Evolutionary conservation across 2,113 vertebrate genomes (phyloP).

Genomic region (Myrmecobius fasciatus): DNA sequence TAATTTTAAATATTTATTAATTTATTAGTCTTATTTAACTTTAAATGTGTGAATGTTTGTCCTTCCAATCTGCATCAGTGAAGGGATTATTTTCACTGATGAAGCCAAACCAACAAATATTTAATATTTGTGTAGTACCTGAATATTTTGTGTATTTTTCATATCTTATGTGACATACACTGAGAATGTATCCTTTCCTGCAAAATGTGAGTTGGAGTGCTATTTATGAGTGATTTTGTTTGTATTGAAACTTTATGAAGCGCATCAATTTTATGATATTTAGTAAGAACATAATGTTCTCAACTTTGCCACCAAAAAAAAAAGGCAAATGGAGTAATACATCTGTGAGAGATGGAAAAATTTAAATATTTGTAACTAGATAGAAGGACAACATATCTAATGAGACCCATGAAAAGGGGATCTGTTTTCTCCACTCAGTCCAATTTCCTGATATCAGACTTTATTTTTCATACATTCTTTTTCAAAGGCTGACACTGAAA

Average conservation of each 20-base stretch:
- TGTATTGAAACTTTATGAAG: constrained; percentile 42
- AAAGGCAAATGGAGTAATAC: neutral
- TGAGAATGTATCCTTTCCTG: neutral
- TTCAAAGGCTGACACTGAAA: neutral
- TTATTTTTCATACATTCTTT: neutral
- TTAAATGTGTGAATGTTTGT: neutral
- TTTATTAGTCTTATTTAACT: constrained; percentile 66
- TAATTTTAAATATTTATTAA: constrained; percentile 79
- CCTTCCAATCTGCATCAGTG: neutral
- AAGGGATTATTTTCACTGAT: neutral
- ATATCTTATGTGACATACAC: neutral
- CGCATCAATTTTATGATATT: constrained; percentile 9
- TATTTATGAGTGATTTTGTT: constrained; percentile 29
- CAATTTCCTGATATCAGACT: neutral
- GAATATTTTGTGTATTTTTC: constrained; percentile 43
- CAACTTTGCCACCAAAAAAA: neutral
- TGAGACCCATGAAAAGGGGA: neutral
- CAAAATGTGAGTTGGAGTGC: constrained; percentile 58
- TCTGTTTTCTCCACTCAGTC: neutral
- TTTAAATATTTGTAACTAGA: neutral
- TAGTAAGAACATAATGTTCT: constrained; percentile 1
- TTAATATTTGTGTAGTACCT: constrained; percentile 35
- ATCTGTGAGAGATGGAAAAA: constrained; percentile 19
- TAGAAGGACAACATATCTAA: neutral
- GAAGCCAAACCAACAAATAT: neutral